Conservation (phyloP, 2,888 invertebrate species). For the Drosophila anomalata region DNA sequence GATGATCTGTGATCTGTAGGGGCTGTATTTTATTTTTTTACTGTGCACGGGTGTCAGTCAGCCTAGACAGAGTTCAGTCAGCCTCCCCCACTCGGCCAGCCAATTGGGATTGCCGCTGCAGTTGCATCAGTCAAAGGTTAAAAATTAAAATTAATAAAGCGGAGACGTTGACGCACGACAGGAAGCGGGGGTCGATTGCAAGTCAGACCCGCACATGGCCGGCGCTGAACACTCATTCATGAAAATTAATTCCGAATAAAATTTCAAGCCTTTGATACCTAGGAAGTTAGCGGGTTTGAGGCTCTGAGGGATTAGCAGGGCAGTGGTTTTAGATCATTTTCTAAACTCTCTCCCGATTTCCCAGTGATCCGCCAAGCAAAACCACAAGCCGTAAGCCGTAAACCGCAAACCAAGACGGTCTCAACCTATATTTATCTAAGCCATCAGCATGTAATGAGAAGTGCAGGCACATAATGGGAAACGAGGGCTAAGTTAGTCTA, state of each 20-base stretch:
- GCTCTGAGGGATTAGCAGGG: neutral
- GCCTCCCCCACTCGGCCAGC: slow-evolving; percentile 36
- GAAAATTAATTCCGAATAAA: slow-evolving; percentile 25
- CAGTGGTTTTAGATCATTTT: slow-evolving; percentile 8
- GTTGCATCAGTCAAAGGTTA: slow-evolving; percentile 71
- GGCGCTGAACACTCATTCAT: too few relatives aligned
- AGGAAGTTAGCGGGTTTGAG: slow-evolving; percentile 3
- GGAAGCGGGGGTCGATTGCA: slow-evolving; percentile 70
- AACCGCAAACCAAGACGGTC: slow-evolving; percentile 20
- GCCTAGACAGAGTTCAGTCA: slow-evolving; percentile 53
- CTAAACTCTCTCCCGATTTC: slow-evolving; percentile 1
- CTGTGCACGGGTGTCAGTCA: slow-evolving; percentile 8
- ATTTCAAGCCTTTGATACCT: slow-evolving; percentile 4
- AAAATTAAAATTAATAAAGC: slow-evolving; percentile 70
- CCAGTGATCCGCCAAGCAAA: slow-evolving; percentile 34
- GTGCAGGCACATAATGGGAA: slow-evolving; percentile 17
- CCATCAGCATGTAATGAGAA: slow-evolving; percentile 27
- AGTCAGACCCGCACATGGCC: slow-evolving; percentile 46
- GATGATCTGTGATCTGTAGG: neutral
- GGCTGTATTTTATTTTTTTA: neutral
- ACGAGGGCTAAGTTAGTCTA: neutral
- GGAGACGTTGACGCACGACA: slow-evolving; percentile 53
- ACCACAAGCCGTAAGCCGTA: slow-evolving; percentile 28
- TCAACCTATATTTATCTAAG: slow-evolving; percentile 29
- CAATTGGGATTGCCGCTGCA: slow-evolving; percentile 5